Base-by-base conservation (phyloP, 2,113 vertebrate species). In the Accipiter cooperii region DNA sequence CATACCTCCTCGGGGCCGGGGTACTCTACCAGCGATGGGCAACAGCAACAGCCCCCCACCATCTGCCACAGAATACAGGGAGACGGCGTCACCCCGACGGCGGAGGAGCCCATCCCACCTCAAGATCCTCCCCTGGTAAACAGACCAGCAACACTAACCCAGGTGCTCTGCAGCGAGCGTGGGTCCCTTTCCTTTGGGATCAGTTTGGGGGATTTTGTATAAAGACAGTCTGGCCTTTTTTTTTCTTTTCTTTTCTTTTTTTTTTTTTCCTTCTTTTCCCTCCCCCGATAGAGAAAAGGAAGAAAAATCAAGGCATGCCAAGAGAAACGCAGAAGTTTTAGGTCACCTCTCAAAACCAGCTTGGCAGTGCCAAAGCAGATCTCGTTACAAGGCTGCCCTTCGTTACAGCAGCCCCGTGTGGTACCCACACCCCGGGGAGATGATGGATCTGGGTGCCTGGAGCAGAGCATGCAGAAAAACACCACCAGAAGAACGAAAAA, bases 21-120 rank as follows among this genome's bases (percentile, higher is more conserved):
- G 91, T 90, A 97, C 89, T 98, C 96, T 94, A 97, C 94, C 96
- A 97, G 94, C 96, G 86, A 91, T 91, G 97, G 97, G 97, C 97
- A 98, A 94, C 97, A 98, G 96, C 97, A 98, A 77, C 96, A 98
- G 95, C 97, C 96, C 97, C 96, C 95, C 95, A 96, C 96, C 94
- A 96, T 97, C 97, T 98, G 96, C 96, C 95, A 97, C 75, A 94
- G 97, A 97, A 98, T 80, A 96, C 84, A 97, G 96, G 97, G 96
- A 97, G 84, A 95, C 1, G 38, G 81, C 5, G 88, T 97, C 96
- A 97, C 91, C 77, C 84, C 36, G 0, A 78, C 0, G 12, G 90
- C 8, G 1, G 65, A 89, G 52, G 49, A 96, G 51, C 64, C n/a
- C 73, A 11, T 31, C 71, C 87, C 80, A 60, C 46, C 52, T 80